Conservation (phyloP, 2,113 vertebrate species). For the Atlantisia rogersi region DNA sequence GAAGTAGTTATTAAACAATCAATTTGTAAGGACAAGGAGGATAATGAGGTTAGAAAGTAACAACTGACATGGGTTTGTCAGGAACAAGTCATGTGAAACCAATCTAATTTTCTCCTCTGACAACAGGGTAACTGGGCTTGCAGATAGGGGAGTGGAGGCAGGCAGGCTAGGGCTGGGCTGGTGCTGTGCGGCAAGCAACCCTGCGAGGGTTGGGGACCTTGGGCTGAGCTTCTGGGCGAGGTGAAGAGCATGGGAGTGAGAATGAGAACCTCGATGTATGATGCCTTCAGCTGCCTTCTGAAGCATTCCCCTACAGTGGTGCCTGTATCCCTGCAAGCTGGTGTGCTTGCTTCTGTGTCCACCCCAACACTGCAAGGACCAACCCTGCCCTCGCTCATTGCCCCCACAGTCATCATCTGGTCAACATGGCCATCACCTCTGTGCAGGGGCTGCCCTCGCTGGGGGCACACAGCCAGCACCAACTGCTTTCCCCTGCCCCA, state of each 20-base stretch:
- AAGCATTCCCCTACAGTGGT: fast-evolving
- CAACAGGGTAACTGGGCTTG: neutral
- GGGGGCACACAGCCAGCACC: neutral
- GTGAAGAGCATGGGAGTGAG: neutral
- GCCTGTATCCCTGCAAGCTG: fast-evolving
- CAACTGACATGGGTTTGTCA: neutral
- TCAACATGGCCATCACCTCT: neutral
- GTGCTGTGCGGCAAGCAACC: neutral
- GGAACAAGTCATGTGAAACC: neutral
- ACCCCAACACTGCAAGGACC: neutral
- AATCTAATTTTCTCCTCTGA: neutral
- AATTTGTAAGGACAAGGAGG: neutral
- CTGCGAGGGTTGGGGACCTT: neutral
- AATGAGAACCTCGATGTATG: fast-evolving
- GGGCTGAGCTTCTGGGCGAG: neutral
- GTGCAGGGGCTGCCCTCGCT: neutral
- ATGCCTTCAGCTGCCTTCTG: neutral
- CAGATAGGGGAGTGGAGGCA: neutral
- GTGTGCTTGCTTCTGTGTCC: fast-evolving
- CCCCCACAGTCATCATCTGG: neutral
- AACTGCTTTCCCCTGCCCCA: neutral
- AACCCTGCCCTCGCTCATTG: neutral
- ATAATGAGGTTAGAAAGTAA: neutral
- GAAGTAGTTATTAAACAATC: neutral
- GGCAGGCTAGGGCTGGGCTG: neutral